Conservation (phyloP, 1,140 invertebrate species). For the Eriosoma lanigerum region DNA sequence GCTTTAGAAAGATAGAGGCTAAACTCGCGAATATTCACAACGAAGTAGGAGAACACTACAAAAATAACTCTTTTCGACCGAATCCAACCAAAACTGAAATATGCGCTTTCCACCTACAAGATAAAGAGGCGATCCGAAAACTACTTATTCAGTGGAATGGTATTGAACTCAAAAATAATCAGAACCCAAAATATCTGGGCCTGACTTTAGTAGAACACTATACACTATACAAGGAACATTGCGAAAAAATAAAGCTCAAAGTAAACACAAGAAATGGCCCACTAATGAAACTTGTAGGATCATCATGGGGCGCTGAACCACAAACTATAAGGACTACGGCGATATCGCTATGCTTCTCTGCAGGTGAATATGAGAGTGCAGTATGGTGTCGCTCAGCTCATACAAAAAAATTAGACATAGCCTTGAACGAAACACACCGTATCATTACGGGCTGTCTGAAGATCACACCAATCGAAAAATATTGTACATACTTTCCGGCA, state of each 20-base stretch:
- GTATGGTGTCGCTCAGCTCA: conserved; percentile 15
- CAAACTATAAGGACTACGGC: conserved; percentile 23
- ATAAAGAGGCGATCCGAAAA: no score
- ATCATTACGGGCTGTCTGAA: conserved; percentile 1
- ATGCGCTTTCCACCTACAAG: no score
- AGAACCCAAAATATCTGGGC: neutral
- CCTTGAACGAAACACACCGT: conserved; percentile 30
- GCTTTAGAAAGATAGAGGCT: conserved; percentile 22
- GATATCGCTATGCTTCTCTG: conserved; percentile 29
- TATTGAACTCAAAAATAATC: no score
- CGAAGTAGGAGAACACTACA: neutral
- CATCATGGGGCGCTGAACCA: neutral
- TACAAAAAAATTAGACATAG: neutral
- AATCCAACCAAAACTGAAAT: conserved; percentile 5
- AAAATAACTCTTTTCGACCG: neutral
- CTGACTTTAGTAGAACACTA: neutral
- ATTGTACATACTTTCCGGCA: conserved; percentile 27
- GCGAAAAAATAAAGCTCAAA: neutral
- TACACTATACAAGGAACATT: neutral
- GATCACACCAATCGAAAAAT: neutral
- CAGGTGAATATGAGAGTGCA: conserved; percentile 18
- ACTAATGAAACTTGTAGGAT: neutral
- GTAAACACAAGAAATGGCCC: neutral
- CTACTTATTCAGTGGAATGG: no score
- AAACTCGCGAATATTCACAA: neutral